These are phyloP conservation scores for Cherax destructor DNA, from an alignment of 1,140 invertebrate genomes.

Conservation along the genomic window DNA sequence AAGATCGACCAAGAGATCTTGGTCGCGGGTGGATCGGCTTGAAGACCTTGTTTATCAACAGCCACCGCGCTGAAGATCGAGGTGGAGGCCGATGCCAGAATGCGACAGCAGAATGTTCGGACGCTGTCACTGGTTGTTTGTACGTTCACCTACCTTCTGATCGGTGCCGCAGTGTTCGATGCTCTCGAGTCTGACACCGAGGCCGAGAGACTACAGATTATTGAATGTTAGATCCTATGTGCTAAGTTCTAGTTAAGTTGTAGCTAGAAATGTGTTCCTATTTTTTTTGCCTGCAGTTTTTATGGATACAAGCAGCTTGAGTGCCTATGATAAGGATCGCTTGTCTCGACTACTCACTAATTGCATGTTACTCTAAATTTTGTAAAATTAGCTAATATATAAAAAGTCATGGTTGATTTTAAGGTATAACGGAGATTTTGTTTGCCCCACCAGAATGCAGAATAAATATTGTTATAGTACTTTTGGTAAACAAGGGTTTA, in stretches of 20 bases:
- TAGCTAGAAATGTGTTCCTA: background rate
- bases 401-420: background rate
- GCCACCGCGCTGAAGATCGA: slow-evolving; percentile 47
- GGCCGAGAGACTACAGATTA: slow-evolving; percentile 87
- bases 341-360: background rate
- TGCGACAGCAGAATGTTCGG: slow-evolving; percentile 93
- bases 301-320: no score
- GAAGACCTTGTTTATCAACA: background rate
- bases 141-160: slow-evolving; percentile 98
- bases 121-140: slow-evolving; percentile 98
- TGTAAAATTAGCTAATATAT: no score
- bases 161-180: slow-evolving; percentile 99
- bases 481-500: background rate
- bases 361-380: no score
- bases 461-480: no score
- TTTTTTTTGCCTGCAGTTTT: background rate
- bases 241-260: background rate
- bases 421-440: background rate
- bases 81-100: slow-evolving; percentile 66
- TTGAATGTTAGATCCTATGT: slow-evolving; percentile 81
- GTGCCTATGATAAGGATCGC: background rate
- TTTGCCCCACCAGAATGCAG: no score
- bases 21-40: no score
- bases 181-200: slow-evolving; percentile 97
- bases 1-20: background rate